Evolutionary conservation across 2,888 invertebrate genomes (phyloP), one percentile per base, ranked within the genome.

Genomic region (Galerucella pusilla): DNA sequence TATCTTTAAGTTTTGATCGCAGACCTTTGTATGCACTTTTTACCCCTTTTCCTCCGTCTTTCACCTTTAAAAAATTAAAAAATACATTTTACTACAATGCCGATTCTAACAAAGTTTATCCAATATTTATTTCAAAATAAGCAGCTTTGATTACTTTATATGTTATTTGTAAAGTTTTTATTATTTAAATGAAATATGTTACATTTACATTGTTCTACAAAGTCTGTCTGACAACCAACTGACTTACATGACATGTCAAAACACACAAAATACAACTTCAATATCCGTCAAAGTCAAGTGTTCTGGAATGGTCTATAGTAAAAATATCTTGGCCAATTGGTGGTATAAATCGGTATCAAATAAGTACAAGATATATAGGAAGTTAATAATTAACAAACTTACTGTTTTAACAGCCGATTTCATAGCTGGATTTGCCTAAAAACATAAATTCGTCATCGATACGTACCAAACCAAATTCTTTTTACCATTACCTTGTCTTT

Each of bases 341-440:
- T 77, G 81, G 76, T 76, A 86, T 86, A 65, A 93, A 94, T 35
- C 35, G 6, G 35, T 35, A 35, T 35, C 35, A 35, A 35, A 35
- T 35, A 35, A 35, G 6, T 35, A 35, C 35, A 35, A 35, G 35
- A 35, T 5, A 35, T 5, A 6, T 42, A 42, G 7, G 35, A 7
- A 9, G 35, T 42, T 42, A 42, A 42, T 7, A 42, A 42, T 42
- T 7, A 42, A 94, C 92, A 68, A 69, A 94, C 94, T 95, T 92
- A 97, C 97, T 90, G 95, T 93, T 91, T 96, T 96, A 76, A 97
- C 96, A 85, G 97, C 97, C 88, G 94, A 95, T 90, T 95, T 96
- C 88, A 97, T 93, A 85, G 96, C 96, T 85, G 97, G 97, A 90
- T 97, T 97, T 81, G 97, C 96, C 96, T 96, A 91, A 85, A 93